phyloP scores from a whole-genome alignment of 2,797 vertebrate genomes.

The Menidia menidia region DNA sequence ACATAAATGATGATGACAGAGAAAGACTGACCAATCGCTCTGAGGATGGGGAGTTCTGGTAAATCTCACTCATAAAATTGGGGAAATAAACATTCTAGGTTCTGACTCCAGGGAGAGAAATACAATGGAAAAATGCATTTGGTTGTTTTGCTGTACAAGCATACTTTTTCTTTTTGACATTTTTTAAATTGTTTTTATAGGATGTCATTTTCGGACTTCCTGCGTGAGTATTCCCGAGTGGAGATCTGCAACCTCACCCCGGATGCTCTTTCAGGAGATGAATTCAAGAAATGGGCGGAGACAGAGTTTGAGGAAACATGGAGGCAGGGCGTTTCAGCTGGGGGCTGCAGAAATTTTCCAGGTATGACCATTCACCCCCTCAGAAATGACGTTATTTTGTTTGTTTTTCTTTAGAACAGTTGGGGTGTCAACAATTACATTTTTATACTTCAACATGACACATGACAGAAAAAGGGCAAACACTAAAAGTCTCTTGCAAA shows the following conservation, averaged over 20 bases:
- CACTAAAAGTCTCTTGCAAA: too few relatives aligned
- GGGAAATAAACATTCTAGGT: not conserved
- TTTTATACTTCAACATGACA: too few relatives aligned
- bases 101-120: not conserved
- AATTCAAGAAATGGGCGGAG: constrained; percentile 71
- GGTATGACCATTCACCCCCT: constrained; percentile 42
- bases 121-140: not conserved
- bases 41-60: constrained; percentile 82
- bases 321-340: constrained; percentile 72
- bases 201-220: constrained; percentile 78
- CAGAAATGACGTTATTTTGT: too few relatives aligned
- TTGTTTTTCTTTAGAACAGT: too few relatives aligned
- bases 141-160: not conserved
- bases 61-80: constrained; percentile 6
- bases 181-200: constrained; percentile 36
- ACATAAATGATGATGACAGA: constrained; percentile 55
- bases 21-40: constrained; percentile 49
- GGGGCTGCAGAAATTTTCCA: constrained; percentile 77
- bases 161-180: not conserved
- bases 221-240: constrained; percentile 66
- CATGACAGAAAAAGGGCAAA: too few relatives aligned
- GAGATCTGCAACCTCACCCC: constrained; percentile 83
- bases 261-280: constrained; percentile 63
- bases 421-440: too few relatives aligned
- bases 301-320: constrained; percentile 73